phyloP scores from a whole-genome alignment of 2,888 invertebrate genomes.

The Idaea biselata region DNA sequence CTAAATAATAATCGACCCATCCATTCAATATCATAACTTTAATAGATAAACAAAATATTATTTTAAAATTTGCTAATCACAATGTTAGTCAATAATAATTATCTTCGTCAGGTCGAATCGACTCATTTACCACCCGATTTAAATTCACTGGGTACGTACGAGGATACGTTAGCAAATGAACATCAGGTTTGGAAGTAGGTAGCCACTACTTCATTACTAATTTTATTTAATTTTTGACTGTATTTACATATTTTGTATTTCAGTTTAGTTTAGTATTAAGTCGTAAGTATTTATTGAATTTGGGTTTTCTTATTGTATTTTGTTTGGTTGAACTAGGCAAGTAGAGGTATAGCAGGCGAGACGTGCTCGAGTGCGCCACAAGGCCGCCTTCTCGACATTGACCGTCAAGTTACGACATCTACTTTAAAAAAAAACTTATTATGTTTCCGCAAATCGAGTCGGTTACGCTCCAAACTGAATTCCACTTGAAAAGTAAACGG shows the following conservation, averaged over 20 bases:
- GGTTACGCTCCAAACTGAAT: conserved; percentile 37
- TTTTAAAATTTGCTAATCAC: conserved; percentile 37
- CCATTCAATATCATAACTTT: no score
- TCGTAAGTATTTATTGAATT: no score
- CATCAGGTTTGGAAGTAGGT: conserved; percentile 62
- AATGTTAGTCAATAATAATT: conserved; percentile 33
- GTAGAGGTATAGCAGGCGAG: conserved; percentile 33
- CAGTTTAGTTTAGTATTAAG: no score
- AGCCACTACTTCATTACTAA: conserved; percentile 36
- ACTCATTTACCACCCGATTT: conserved; percentile 45
- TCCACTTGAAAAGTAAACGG: conserved; percentile 42
- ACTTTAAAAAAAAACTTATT: conserved; percentile 59
- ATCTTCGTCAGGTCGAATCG: conserved; percentile 32
- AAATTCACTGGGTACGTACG: conserved; percentile 38
- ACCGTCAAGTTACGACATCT: conserved; percentile 70
- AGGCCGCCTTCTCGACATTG: conserved; percentile 76
- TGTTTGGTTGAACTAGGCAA: conserved; percentile 47
- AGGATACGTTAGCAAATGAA: conserved; percentile 58
- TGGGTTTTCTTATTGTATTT: no score
- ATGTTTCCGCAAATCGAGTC: conserved; percentile 73
- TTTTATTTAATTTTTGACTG: no score
- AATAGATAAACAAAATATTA: conserved; percentile 3
- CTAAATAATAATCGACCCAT: no score
- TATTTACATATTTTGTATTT: no score
- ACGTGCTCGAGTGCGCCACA: conserved; percentile 65